Evolutionary conservation across 2,797 vertebrate species (phyloP).

Genomic region (Gila robusta): DNA sequence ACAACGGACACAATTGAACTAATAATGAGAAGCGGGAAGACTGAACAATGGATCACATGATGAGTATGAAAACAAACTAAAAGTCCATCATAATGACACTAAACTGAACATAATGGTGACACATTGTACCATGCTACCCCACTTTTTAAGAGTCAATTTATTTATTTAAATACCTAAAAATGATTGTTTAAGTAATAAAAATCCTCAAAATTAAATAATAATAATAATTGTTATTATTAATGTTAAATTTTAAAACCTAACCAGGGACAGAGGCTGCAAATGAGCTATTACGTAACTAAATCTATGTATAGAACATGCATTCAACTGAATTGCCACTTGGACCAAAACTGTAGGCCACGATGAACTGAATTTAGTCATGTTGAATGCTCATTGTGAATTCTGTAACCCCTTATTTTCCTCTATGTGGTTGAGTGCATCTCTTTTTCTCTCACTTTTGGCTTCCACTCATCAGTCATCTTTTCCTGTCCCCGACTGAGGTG

Average conservation of each 20-base stretch:
- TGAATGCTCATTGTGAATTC: background rate
- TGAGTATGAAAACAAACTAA: no score
- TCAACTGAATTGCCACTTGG: background rate
- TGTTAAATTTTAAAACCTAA: no score
- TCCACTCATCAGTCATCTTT: constrained; percentile 51
- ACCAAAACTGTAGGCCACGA: background rate
- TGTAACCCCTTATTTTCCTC: constrained; percentile 24
- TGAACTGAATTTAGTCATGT: background rate
- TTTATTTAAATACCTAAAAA: background rate
- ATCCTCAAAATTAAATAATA: background rate
- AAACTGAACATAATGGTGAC: no score
- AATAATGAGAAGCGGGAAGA: no score
- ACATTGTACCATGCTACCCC: background rate
- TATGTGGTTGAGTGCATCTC: background rate
- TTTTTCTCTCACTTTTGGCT: constrained; percentile 17
- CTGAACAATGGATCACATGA: no score
- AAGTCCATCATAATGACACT: no score
- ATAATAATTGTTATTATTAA: no score
- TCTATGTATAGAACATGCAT: background rate
- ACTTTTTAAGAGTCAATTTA: background rate
- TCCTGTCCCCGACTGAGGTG: constrained; percentile 45
- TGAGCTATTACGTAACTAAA: background rate
- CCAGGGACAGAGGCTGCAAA: background rate
- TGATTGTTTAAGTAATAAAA: background rate
- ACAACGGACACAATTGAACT: no score